A percentile compares a stretch with the other conserved stretches of the same genome.
Conservation (phyloP, 2,113 vertebrate species). For the Spea bombifrons region DNA sequence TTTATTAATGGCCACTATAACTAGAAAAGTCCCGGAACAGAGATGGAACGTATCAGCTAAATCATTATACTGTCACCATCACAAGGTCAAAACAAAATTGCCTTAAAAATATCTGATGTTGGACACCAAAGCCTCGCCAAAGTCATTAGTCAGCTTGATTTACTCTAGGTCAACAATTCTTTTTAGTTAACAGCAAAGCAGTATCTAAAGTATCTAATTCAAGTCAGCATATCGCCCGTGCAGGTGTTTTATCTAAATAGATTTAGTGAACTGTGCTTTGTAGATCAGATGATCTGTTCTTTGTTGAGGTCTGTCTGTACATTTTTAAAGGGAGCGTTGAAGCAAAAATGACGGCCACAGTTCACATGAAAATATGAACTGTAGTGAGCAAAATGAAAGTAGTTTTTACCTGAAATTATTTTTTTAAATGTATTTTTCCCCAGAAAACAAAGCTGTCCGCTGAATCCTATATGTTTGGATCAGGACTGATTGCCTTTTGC, state of each 20-base stretch:
- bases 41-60: background rate
- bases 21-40: slow-evolving; percentile 1
- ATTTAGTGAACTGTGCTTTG: background rate
- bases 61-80: slow-evolving; percentile 1
- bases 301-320: too few species aligned
- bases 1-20: slow-evolving; percentile 9
- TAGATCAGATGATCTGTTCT: too few species aligned
- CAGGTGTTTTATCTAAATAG: slow-evolving; percentile 1
- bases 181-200: slow-evolving; percentile 6
- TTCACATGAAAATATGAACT: too few species aligned
- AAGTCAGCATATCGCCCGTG: background rate
- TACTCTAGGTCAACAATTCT: background rate
- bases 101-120: background rate
- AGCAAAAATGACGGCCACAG: too few species aligned
- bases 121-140: background rate
- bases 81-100: background rate
- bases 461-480: too few species aligned
- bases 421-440: too few species aligned
- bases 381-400: too few species aligned
- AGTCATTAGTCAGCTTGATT: background rate
- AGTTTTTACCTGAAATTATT: too few species aligned
- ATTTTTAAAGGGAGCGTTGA: too few species aligned
- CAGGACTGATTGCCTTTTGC: too few species aligned
- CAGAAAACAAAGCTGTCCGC: too few species aligned
- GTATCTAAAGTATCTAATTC: background rate